phyloP scores from a whole-genome alignment of 2,113 vertebrate species.

The Bombycilla garrulus region DNA sequence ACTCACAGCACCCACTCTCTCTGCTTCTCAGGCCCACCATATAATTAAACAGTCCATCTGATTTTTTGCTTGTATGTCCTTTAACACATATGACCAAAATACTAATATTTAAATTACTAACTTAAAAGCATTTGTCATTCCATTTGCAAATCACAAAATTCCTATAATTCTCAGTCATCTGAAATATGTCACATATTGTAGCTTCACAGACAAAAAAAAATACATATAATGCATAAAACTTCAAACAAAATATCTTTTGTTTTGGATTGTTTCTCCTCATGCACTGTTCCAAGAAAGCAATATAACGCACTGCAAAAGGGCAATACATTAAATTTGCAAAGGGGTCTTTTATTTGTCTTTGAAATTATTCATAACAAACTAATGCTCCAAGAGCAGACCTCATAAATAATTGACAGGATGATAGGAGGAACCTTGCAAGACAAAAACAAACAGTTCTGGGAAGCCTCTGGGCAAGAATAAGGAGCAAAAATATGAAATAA shows the following conservation, averaged over 20 bases:
- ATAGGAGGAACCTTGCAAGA: constrained; percentile 5
- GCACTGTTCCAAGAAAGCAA: constrained; percentile 10
- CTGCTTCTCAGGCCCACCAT: background rate
- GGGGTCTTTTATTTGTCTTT: constrained; percentile 21
- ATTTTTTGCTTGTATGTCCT: background rate
- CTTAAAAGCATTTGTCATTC: background rate
- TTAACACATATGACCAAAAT: background rate
- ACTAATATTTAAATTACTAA: background rate
- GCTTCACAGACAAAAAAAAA: background rate
- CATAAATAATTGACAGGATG: constrained; percentile 59
- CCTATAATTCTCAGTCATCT: background rate
- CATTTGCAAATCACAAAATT: background rate
- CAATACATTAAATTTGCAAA: constrained; percentile 41
- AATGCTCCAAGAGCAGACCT: constrained; percentile 25
- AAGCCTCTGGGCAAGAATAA: constrained; percentile 11
- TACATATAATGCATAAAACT: background rate
- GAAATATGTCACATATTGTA: background rate
- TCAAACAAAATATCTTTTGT: constrained; percentile 15
- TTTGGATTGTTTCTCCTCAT: background rate
- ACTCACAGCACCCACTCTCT: background rate
- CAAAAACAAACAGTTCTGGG: background rate
- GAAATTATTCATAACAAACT: constrained; percentile 60
- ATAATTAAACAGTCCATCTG: background rate
- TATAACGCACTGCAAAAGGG: background rate
- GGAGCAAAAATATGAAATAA: background rate